These are phyloP conservation scores for Rhea pennata DNA, from an alignment of 2,113 vertebrate species.

Conservation along the genomic window DNA sequence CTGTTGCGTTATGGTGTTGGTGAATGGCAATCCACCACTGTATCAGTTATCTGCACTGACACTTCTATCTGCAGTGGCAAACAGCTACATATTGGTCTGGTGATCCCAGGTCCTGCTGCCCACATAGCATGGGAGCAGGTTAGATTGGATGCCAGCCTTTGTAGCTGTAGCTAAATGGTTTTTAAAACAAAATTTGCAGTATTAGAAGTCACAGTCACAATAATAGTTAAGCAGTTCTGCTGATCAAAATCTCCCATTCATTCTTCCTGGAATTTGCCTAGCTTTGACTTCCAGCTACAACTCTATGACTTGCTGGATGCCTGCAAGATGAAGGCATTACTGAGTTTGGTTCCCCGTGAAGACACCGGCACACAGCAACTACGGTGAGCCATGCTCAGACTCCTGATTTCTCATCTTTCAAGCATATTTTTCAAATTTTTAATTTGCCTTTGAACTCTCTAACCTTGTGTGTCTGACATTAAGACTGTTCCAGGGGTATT, in stretches of 20 bases:
- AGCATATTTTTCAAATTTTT: not conserved
- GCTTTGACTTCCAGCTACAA: not conserved
- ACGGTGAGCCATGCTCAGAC: fast-evolving
- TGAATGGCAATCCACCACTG: not conserved
- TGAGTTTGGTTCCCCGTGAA: not conserved
- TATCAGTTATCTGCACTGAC: fast-evolving
- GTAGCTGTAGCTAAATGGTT: fast-evolving
- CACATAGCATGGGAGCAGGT: not conserved
- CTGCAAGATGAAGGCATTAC: not conserved
- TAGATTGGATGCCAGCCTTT: not conserved
- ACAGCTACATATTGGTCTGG: not conserved
- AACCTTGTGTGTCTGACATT: fast-evolving
- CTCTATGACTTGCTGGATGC: not conserved
- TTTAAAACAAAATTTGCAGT: not conserved
- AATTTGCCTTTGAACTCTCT: not conserved
- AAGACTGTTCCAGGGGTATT: not conserved
- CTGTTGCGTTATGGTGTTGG: too few species aligned
- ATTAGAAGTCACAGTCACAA: fast-evolving
- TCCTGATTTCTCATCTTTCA: not conserved
- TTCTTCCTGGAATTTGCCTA: not conserved
- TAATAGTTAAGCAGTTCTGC: not conserved
- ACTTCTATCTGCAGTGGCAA: not conserved
- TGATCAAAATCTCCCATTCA: not conserved
- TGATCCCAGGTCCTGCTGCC: not conserved
- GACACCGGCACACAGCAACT: not conserved